These are phyloP conservation scores for Oxyura jamaicensis DNA, from an alignment of 2,113 vertebrate species.

Conservation along the genomic window DNA sequence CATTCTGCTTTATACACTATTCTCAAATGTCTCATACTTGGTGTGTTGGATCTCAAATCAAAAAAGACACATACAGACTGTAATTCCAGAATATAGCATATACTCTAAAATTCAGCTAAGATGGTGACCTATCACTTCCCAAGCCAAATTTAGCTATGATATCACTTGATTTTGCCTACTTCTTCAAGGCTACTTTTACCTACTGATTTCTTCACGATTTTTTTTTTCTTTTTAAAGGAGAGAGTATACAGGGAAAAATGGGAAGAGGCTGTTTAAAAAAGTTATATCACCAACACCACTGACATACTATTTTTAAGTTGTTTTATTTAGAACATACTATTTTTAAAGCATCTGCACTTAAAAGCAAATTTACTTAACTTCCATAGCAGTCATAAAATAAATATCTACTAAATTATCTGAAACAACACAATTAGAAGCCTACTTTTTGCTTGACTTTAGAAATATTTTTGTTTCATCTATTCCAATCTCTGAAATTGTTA, in stretches of 20 bases:
- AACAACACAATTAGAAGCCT: not conserved
- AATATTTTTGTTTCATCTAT: not conserved
- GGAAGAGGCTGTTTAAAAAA: slow-evolving; percentile 34
- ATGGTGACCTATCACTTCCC: slow-evolving; percentile 8
- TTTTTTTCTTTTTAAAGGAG: not conserved
- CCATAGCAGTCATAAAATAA: not conserved
- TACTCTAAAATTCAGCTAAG: slow-evolving; percentile 11
- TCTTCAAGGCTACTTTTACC: not conserved
- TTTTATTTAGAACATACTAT: slow-evolving; percentile 15
- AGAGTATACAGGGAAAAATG: not conserved
- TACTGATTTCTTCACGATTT: not conserved
- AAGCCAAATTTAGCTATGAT: not conserved
- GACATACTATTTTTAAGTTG: slow-evolving; percentile 18
- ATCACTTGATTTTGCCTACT: not conserved
- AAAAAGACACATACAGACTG: not conserved
- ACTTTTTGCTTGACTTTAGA: not conserved
- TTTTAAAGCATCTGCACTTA: slow-evolving; percentile 30
- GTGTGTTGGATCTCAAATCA: not conserved
- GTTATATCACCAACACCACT: not conserved
- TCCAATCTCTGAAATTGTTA: not conserved
- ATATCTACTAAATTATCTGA: not conserved
- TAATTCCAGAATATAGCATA: slow-evolving; percentile 2
- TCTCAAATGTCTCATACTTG: not conserved
- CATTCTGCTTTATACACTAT: not conserved
- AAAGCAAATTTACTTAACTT: slow-evolving; percentile 14